Conservation (phyloP, 1,140 invertebrate genomes). For the Lasioglossum albipes region DNA sequence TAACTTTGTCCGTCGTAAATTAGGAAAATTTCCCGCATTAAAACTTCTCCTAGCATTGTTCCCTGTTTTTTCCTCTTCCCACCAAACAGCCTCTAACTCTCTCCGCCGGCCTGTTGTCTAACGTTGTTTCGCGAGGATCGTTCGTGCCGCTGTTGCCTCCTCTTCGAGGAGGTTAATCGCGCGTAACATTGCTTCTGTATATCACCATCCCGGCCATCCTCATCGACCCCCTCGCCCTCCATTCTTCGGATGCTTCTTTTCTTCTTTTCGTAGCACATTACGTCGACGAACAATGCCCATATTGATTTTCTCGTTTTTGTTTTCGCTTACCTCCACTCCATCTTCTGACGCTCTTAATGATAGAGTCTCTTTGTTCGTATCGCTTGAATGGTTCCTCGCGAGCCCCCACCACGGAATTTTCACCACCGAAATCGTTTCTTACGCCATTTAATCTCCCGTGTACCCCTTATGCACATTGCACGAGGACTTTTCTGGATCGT, state of each 20-base stretch:
- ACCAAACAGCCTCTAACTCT: neutral
- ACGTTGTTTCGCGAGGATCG: conserved; percentile 21
- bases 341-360: conserved; percentile 28
- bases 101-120: too few species aligned
- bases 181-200: conserved; percentile 53
- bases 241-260: conserved; percentile 14
- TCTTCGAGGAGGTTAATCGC: conserved; percentile 50
- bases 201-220: conserved; percentile 19
- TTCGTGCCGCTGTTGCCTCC: conserved; percentile 1
- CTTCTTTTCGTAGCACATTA: conserved; percentile 38
- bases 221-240: conserved; percentile 7
- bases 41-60: conserved; percentile 11
- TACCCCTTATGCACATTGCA: neutral
- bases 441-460: neutral
- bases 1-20: conserved; percentile 30
- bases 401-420: neutral
- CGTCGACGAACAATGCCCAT: conserved; percentile 48
- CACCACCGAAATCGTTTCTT: neutral
- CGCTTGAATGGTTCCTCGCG: conserved; percentile 4
- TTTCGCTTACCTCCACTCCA: conserved; percentile 17
- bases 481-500: neutral
- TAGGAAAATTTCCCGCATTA: conserved; percentile 39
- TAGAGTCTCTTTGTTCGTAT: conserved; percentile 9
- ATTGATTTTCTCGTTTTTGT: conserved; percentile 41
- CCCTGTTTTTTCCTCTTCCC: neutral